phyloP scores from a whole-genome alignment of 2,113 vertebrate species.

The Alligator sinensis region DNA sequence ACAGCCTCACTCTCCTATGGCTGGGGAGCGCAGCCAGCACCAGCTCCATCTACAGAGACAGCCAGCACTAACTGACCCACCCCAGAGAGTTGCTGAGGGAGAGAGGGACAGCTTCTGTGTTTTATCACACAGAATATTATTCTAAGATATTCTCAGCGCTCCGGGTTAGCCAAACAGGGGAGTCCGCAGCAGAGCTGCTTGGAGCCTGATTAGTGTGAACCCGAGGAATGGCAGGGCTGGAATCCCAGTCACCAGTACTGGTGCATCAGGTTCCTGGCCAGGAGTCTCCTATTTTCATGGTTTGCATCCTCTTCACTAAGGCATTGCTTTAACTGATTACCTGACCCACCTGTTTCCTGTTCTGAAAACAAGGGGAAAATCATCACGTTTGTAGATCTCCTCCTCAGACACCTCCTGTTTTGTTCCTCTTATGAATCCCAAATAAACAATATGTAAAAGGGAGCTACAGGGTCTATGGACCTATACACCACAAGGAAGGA shows the following conservation, averaged over 20 bases:
- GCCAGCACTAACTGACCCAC: not conserved
- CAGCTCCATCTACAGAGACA: not conserved
- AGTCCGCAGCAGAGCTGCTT: fast-evolving
- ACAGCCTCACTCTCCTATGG: not conserved
- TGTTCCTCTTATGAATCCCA: not conserved
- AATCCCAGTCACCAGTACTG: fast-evolving
- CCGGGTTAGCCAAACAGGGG: not conserved
- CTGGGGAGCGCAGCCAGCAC: not conserved
- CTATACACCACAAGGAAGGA: fast-evolving
- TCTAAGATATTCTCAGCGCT: not conserved
- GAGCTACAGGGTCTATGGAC: not conserved
- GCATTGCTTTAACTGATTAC: fast-evolving
- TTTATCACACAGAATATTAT: not conserved
- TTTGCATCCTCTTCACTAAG: too few species aligned
- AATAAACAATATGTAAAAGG: not conserved
- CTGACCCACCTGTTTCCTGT: not conserved
- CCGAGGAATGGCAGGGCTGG: not conserved
- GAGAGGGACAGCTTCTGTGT: not conserved
- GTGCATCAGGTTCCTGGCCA: fast-evolving
- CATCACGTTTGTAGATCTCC: not conserved
- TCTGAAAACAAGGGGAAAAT: not conserved
- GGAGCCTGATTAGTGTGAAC: not conserved
- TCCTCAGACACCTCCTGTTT: not conserved
- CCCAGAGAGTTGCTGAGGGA: not conserved
- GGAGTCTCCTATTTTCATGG: too few species aligned